A percentile compares a stretch with the other conserved stretches of the same genome.
Conservation (phyloP, 2,888 invertebrate genomes). For the Amiota mariae region DNA sequence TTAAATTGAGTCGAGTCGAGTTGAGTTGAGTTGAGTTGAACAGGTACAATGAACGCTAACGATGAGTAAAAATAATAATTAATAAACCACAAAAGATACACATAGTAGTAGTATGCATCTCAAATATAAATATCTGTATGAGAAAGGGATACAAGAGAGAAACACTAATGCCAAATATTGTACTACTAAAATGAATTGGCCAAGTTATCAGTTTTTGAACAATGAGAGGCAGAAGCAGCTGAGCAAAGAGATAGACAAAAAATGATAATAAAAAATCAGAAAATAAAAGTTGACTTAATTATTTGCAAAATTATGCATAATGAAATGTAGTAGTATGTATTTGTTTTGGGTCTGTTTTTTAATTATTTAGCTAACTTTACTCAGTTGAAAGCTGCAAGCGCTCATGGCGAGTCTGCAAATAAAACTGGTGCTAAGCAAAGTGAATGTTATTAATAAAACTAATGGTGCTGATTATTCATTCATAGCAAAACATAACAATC, state of each 20-base stretch:
- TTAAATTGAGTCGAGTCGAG: background rate
- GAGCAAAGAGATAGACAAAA: background rate
- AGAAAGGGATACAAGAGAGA: too few species aligned
- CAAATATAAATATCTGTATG: too few species aligned
- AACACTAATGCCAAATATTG: too few species aligned
- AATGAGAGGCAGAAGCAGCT: too few species aligned
- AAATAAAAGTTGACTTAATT: constrained; percentile 13
- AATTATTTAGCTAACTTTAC: background rate
- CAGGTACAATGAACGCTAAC: background rate
- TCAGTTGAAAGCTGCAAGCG: constrained; percentile 47
- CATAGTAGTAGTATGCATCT: too few species aligned
- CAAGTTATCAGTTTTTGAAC: too few species aligned
- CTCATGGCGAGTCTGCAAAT: constrained; percentile 66
- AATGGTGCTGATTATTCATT: background rate
- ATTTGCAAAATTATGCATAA: constrained; percentile 27
- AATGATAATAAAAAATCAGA: constrained; percentile 1
- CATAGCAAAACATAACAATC: background rate
- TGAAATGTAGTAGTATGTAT: too few species aligned
- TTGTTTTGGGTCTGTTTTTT: constrained; percentile 27
- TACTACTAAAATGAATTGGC: too few species aligned
- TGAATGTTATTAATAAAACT: constrained; percentile 8
- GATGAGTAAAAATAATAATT: background rate
- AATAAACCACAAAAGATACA: constrained; percentile 5
- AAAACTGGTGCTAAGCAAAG: constrained; percentile 58
- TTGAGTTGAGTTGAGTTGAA: background rate